These are phyloP conservation scores for Podilymbus podiceps DNA, from an alignment of 2,113 vertebrate species.

Conservation along the genomic window DNA sequence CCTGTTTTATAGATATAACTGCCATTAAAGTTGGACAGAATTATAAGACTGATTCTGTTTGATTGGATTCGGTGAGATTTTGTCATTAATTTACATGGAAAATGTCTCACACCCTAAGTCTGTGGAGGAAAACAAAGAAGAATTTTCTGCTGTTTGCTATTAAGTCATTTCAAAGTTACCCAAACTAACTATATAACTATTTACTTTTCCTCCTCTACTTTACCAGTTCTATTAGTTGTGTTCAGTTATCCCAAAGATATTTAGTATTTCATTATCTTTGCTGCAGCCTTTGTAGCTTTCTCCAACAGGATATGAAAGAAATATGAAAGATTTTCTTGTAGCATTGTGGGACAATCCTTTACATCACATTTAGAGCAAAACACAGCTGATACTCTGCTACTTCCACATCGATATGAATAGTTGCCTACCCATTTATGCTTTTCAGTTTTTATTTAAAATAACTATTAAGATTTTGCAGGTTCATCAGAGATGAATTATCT, in stretches of 20 bases:
- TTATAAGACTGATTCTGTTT: neutral
- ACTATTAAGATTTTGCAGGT: neutral
- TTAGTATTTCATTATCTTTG: neutral
- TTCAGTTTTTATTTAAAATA: conserved; percentile 1
- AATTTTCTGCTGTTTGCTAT: neutral
- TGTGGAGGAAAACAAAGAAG: neutral
- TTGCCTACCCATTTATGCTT: neutral
- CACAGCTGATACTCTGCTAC: neutral
- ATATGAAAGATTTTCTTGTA: neutral
- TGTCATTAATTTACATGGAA: neutral
- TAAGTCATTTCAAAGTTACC: neutral
- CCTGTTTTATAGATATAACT: neutral
- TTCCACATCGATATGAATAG: neutral
- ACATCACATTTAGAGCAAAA: neutral
- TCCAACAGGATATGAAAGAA: neutral
- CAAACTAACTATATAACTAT: neutral
- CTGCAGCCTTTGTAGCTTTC: neutral
- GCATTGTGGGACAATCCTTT: neutral
- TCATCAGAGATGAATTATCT: conserved; percentile 33
- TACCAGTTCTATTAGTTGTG: neutral
- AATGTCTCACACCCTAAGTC: neutral
- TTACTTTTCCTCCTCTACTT: neutral
- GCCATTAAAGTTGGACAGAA: neutral
- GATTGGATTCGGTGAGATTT: neutral
- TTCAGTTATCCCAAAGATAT: neutral